Conservation (phyloP, 2,888 invertebrate genomes). For the Dermolepida albohirtum region DNA sequence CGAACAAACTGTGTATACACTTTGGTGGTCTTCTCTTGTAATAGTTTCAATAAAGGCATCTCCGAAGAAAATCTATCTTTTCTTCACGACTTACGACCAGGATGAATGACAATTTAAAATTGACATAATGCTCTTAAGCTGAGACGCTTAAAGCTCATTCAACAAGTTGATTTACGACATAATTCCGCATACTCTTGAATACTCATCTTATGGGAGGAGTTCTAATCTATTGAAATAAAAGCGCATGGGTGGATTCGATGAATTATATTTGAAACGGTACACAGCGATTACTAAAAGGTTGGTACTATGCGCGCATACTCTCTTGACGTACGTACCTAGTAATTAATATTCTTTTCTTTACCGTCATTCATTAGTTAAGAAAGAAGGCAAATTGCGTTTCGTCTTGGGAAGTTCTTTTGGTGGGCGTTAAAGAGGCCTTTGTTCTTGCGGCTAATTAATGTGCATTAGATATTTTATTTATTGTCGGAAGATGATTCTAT, state of each 20-base stretch:
- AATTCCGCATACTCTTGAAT: neutral
- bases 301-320: neutral
- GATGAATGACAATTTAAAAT: constrained; percentile 9
- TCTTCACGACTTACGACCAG: neutral
- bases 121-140: constrained; percentile 1
- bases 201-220: neutral
- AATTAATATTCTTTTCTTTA: constrained; percentile 16
- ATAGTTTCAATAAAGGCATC: too few relatives aligned
- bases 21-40: too few relatives aligned
- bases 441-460: neutral
- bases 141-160: neutral
- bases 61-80: too few relatives aligned
- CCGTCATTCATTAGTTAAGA: neutral
- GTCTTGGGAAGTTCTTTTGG: neutral
- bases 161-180: constrained; percentile 12
- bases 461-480: neutral
- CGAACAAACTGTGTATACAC: too few relatives aligned
- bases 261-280: too few relatives aligned
- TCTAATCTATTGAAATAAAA: constrained; percentile 16
- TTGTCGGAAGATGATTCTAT: neutral
- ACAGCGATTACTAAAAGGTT: too few relatives aligned
- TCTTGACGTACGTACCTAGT: neutral
- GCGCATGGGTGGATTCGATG: constrained; percentile 17
- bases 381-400: constrained; percentile 3
- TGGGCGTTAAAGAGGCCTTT: neutral